Evolutionary conservation across 2,113 vertebrate genomes (phyloP).

Genomic region (Brevimyrus niger): DNA sequence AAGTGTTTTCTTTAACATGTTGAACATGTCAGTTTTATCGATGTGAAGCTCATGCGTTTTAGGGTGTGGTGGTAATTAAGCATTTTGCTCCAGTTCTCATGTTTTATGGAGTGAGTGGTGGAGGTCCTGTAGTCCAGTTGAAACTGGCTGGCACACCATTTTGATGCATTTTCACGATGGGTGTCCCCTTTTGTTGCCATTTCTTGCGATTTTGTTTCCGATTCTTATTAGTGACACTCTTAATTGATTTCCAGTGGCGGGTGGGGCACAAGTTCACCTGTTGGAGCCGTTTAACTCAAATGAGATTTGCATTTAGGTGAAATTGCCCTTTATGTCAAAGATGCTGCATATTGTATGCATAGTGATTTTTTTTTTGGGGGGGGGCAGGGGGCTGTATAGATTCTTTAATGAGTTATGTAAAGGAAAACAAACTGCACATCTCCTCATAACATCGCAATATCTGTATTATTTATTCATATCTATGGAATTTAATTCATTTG

Average conservation of each 20-base stretch:
- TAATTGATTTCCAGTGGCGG: not conserved
- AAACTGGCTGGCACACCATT: not conserved
- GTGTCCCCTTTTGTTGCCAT: not conserved
- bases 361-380: slow-evolving; percentile 61
- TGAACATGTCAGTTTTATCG: not conserved
- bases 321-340: slow-evolving; percentile 68
- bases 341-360: slow-evolving; percentile 79
- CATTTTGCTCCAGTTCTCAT: not conserved
- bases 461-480: slow-evolving; percentile 78
- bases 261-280: not conserved
- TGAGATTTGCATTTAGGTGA: slow-evolving; percentile 52
- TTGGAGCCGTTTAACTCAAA: not conserved
- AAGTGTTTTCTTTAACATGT: not conserved
- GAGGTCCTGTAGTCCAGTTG: not conserved
- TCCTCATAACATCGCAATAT: slow-evolving; percentile 57
- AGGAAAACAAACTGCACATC: slow-evolving; percentile 53
- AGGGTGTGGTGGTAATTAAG: not conserved
- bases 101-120: not conserved
- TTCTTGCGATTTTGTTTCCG: not conserved
- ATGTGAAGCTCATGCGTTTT: not conserved
- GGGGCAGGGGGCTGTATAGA: slow-evolving; percentile 39
- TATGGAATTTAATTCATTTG: slow-evolving; percentile 56
- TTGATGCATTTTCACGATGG: not conserved
- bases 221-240: not conserved
- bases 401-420: slow-evolving; percentile 49